Conservation (phyloP, 1,140 invertebrate species). For the Trissolcus basalis region DNA sequence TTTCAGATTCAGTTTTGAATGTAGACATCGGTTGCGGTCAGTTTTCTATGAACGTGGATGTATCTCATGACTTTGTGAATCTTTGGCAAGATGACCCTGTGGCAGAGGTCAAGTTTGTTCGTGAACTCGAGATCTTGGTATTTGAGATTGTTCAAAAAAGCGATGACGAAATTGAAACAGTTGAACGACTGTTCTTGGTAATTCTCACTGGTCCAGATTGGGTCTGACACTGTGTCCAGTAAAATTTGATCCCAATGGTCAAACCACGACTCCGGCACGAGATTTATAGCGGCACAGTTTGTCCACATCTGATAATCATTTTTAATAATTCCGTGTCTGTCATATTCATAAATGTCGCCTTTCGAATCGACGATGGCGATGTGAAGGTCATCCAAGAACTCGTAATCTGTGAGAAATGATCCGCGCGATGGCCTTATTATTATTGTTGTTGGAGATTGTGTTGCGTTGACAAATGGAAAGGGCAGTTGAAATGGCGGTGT, state of each 20-base stretch:
- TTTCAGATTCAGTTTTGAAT: constrained; percentile 21
- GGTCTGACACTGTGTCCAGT: constrained; percentile 36
- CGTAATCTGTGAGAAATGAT: constrained; percentile 66
- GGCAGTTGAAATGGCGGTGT: constrained; percentile 68
- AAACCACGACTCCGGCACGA: constrained; percentile 69
- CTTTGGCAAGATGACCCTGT: constrained; percentile 69
- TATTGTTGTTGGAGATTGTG: constrained; percentile 59
- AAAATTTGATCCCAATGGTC: constrained; percentile 68
- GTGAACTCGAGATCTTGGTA: constrained; percentile 62
- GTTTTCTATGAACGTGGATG: constrained; percentile 61
- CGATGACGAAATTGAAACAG: constrained; percentile 70
- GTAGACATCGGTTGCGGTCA: constrained; percentile 37
- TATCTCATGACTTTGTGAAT: constrained; percentile 68
- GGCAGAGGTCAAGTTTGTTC: constrained; percentile 68
- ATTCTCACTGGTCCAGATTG: constrained; percentile 64
- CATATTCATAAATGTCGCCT: constrained; percentile 67
- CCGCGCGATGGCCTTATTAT: constrained; percentile 69
- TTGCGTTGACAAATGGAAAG: constrained; percentile 66
- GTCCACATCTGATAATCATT: constrained; percentile 67
- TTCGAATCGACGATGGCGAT: constrained; percentile 68
- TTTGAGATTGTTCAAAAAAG: constrained; percentile 67
- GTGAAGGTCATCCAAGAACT: constrained; percentile 64
- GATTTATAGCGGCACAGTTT: constrained; percentile 62
- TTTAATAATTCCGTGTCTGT: constrained; percentile 64
- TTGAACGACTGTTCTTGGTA: constrained; percentile 65